Base-by-base conservation (phyloP, 2,797 vertebrate genomes). In the Mormyrops boulengeri region DNA sequence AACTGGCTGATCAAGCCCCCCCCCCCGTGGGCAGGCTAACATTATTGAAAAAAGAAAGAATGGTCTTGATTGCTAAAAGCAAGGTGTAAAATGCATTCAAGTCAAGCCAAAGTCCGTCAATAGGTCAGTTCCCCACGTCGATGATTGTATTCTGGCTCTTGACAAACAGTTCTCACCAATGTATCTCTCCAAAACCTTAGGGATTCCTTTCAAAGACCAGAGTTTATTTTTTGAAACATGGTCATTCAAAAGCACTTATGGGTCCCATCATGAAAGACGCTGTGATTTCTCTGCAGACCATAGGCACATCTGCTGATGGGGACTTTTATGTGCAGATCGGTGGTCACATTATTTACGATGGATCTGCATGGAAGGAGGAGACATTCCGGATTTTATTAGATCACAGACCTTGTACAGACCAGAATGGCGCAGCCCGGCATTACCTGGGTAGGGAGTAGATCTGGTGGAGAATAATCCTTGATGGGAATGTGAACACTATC, bases 151-250 rank as follows among this genome's bases (percentile, higher is more conserved):
- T 34, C 1, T 2, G 9, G 62, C 66, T 69, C 47, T 44, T 26
- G 26, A 5, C 41, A 47, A 9, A 11, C 41, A 19, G 17, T 9
- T 44, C 41, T 50, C 22, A 47, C 41, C 6, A 85, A 85, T 50
- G 44, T 11, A 30, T 62, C 52, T 41, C 22, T 84, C 22, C 17
- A 84, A 30, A 89, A 86, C 38, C 89, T 41, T 12, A n/a, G 47
- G 17, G 38, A 69, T 87, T 73, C 22, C 57, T 41, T 85, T 87
- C n/a, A 34, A 26, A 49, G 62, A 62, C 34, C 26, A 41, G 38
- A 73, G 89, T 77, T 87, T 87, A 66, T 38, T 66, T 87, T 87
- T 87, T 47, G 8, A 66, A 66, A 38, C 82, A 53, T 22, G 55
- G 38, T 86, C 89, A 12, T 7, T 69, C 7, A 19, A 89, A 86